Conservation (phyloP, 2,888 invertebrate genomes). For the Chirona hameri region DNA sequence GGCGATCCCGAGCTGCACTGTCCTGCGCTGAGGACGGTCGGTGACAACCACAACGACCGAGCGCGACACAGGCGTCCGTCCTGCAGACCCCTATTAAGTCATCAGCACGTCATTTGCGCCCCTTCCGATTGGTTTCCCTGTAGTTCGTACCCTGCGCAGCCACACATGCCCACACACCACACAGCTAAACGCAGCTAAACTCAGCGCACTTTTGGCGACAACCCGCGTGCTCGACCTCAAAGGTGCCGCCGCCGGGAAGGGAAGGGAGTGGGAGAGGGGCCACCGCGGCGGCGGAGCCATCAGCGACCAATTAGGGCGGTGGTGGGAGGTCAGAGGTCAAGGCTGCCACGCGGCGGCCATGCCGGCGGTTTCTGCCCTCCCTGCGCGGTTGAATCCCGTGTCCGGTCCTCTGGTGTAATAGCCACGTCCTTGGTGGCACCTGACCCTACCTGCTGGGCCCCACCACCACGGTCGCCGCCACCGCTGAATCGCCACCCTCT, state of each 20-base stretch:
- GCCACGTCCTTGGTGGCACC: neutral
- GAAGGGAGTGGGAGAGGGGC: too few species aligned
- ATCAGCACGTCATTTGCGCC: neutral
- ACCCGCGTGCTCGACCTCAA: neutral
- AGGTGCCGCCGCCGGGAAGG: neutral
- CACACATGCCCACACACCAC: neutral
- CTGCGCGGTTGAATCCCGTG: neutral
- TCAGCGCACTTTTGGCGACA: neutral
- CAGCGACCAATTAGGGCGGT: neutral
- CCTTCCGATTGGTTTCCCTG: slow-evolving; percentile 9
- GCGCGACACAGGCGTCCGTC: neutral
- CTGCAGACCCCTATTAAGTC: neutral
- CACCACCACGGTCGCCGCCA: neutral
- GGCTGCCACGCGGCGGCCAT: neutral
- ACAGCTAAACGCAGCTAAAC: neutral
- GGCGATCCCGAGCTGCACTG: too few species aligned
- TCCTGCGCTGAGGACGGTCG: neutral
- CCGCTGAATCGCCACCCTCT: too few species aligned
- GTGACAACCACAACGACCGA: neutral
- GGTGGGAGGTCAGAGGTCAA: neutral
- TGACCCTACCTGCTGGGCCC: neutral
- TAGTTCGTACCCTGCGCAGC: neutral
- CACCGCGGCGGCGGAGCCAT: neutral
- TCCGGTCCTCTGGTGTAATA: too few species aligned
- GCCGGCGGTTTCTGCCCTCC: neutral